phyloP scores from a whole-genome alignment of 2,113 vertebrate species.

The Chloroceryle aenea region DNA sequence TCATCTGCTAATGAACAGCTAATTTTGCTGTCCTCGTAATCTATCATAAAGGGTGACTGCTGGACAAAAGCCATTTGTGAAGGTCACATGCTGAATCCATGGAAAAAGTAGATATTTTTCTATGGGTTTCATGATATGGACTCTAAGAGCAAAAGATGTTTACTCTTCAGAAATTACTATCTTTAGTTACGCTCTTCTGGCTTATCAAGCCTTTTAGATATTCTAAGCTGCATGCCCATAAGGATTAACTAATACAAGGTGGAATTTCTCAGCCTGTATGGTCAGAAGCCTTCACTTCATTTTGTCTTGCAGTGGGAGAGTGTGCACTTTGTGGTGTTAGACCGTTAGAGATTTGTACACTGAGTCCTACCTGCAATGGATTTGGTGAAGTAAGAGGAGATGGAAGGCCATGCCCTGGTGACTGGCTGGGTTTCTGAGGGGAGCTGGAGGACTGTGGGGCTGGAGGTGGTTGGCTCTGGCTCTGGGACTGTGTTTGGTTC shows the following conservation, averaged over 20 bases:
- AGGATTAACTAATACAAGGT: neutral
- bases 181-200: slow-evolving; percentile 17
- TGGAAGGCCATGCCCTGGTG: slow-evolving; percentile 89
- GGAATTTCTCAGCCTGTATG: neutral
- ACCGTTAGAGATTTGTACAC: neutral
- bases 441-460: slow-evolving; percentile 84
- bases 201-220: slow-evolving; percentile 6
- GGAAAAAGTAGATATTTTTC: neutral
- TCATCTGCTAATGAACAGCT: slow-evolving; percentile 20
- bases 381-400: slow-evolving; percentile 92
- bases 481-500: slow-evolving; percentile 80
- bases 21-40: slow-evolving; percentile 43
- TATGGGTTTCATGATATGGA: slow-evolving; percentile 4
- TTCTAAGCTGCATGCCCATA: neutral
- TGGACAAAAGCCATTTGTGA: neutral
- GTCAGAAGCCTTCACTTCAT: neutral
- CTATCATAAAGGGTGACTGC: slow-evolving; percentile 35
- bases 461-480: slow-evolving; percentile 79
- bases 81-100: neutral
- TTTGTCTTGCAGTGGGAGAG: neutral
- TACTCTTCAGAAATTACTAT: slow-evolving; percentile 23
- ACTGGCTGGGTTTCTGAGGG: slow-evolving; percentile 89
- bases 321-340: neutral
- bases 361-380: slow-evolving; percentile 85
- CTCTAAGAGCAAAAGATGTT: slow-evolving; percentile 38